Percentiles rank a stretch among this genome's conserved stretches.
These are phyloP conservation scores for Carduelis carduelis DNA, from an alignment of 2,797 vertebrate species.

Conservation along the genomic window DNA sequence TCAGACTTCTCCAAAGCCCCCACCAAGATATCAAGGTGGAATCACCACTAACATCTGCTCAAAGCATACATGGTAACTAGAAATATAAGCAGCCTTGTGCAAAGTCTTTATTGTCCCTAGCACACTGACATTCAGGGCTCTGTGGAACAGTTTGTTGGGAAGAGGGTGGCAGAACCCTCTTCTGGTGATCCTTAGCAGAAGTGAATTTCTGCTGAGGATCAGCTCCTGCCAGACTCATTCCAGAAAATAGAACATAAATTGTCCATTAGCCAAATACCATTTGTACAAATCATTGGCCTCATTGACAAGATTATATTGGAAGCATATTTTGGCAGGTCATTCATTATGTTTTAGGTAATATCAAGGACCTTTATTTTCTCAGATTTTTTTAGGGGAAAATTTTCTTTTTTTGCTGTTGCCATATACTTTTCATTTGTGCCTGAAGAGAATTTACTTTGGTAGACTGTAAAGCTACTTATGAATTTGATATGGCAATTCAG, in stretches of 20 bases:
- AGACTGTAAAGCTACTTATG: background rate
- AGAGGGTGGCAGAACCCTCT: background rate
- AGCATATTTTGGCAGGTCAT: background rate
- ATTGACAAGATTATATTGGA: background rate
- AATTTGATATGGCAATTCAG: background rate
- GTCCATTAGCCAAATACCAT: background rate
- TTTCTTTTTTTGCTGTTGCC: background rate
- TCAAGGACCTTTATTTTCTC: background rate
- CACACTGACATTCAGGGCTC: background rate
- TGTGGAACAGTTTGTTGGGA: background rate
- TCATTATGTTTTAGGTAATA: background rate
- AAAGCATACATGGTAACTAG: rapidly evolving
- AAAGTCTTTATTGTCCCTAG: background rate
- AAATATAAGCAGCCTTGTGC: background rate
- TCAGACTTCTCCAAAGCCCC: background rate
- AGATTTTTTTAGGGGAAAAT: background rate
- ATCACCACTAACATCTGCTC: background rate
- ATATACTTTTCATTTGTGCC: background rate
- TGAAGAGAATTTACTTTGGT: background rate
- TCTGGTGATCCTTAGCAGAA: no score
- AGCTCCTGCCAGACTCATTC: background rate
- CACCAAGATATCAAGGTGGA: background rate
- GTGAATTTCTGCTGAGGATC: background rate
- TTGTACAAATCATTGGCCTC: background rate
- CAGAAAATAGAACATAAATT: background rate